These are phyloP conservation scores for Eidolon helvum DNA, from an alignment of 2,113 vertebrate species.

Conservation along the genomic window DNA sequence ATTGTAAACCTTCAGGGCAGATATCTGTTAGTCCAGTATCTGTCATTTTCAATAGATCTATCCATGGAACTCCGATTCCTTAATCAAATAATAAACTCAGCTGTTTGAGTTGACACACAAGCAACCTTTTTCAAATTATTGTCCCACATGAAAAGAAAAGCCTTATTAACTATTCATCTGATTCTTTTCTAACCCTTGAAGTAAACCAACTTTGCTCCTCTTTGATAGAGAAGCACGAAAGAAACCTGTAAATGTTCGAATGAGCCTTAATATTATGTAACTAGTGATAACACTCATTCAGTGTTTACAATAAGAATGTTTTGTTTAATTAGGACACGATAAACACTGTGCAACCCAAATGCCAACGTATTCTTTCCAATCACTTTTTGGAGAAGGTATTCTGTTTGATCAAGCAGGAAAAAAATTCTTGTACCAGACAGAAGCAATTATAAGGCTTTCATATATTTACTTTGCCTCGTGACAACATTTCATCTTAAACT, in stretches of 20 bases:
- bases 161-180: slow-evolving; percentile 20
- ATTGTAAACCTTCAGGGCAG: background rate
- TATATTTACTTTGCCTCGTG: slow-evolving; percentile 71
- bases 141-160: slow-evolving; percentile 8
- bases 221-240: background rate
- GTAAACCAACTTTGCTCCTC: background rate
- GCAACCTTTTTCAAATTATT: slow-evolving; percentile 41
- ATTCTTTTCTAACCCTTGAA: background rate
- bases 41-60: slow-evolving; percentile 29
- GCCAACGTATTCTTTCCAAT: slow-evolving; percentile 10
- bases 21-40: background rate
- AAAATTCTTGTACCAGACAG: slow-evolving; percentile 56
- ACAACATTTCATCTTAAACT: slow-evolving; percentile 83
- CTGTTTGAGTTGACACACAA: slow-evolving; percentile 50
- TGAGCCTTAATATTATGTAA: background rate
- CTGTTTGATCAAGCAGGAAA: slow-evolving; percentile 64
- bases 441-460: slow-evolving; percentile 62
- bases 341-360: slow-evolving; percentile 12
- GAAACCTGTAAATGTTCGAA: background rate
- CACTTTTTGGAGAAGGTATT: slow-evolving; percentile 44
- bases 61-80: slow-evolving; percentile 30
- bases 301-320: slow-evolving; percentile 34
- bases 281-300: background rate
- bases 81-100: slow-evolving; percentile 47
- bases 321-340: slow-evolving; percentile 27